Evolutionary conservation across 2,797 vertebrate genomes (phyloP).

Genomic region (Pelochelys cantorii): DNA sequence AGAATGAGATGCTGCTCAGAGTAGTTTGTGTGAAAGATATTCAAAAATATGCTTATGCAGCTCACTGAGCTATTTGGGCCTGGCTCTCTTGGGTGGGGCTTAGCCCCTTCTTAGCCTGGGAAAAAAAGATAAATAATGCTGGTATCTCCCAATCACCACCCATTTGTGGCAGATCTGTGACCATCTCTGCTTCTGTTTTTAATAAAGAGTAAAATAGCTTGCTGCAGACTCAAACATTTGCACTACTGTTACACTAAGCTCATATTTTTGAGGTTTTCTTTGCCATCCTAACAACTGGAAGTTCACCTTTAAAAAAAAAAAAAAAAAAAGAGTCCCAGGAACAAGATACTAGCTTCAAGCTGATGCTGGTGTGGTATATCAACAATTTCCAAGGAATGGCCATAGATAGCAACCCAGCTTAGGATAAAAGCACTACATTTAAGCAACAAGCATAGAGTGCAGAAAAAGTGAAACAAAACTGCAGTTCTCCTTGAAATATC

Average conservation of each 20-base stretch:
- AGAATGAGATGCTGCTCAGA: not conserved
- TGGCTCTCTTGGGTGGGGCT: not conserved
- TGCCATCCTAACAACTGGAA: not conserved
- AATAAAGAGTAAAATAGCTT: not conserved
- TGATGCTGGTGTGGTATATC: no score
- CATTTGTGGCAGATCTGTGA: not conserved
- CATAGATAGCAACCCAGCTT: no score
- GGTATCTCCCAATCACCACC: fast-evolving
- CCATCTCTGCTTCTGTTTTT: conserved; percentile 4
- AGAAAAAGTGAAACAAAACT: not conserved
- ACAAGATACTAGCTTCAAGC: not conserved
- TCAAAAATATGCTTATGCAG: not conserved
- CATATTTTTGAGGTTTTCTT: fast-evolving
- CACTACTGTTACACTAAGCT: not conserved
- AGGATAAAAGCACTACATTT: not conserved
- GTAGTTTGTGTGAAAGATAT: not conserved
- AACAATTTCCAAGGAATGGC: not conserved
- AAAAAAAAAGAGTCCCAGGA: not conserved
- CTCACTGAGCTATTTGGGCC: not conserved
- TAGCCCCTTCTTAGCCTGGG: not conserved
- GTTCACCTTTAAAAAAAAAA: not conserved
- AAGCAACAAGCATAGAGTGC: not conserved
- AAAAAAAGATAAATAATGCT: not conserved
- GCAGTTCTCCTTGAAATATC: not conserved
- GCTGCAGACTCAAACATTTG: conserved; percentile 9